Base-by-base conservation (phyloP, 2,113 vertebrate species). In the Mirounga angustirostris region DNA sequence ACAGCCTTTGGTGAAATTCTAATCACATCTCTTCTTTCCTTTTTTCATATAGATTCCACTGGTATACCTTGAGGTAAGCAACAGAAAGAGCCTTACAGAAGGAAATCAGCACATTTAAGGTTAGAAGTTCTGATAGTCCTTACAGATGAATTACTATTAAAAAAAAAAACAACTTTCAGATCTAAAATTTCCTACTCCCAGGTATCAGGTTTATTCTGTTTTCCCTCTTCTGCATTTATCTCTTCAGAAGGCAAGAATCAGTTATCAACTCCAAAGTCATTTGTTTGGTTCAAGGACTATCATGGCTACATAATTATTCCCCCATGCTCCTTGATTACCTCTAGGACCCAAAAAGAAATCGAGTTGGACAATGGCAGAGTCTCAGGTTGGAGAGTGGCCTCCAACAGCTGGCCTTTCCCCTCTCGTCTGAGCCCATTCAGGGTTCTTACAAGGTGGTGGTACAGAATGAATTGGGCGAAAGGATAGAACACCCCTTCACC, bases 311-410 rank as follows among this genome's bases (percentile, higher is more conserved):
- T 56, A 22, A 89, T 40, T 50, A 74, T 21, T 71, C 36, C 18
- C 16, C 16, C 9, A 24, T 30, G 30, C 19, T 74, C n/a, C 33
- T 74, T 82, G 24, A 76, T 78, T 78, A 58, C 54, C 28, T 93
- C 24, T 19, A 99, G 99, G 98, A 99, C 22, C 97, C 99, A 46
- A 98, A 98, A 93, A 93, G 46, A 76, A 99, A 99, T 95, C 98
- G 97, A 26, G 84, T 99, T 12, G 89, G 85, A 83, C 99, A 99
- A 30, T 99, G 98, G 99, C 91, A 89, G 76, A 93, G 95, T 0
- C 2, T 95, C 54, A 61, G 98, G 46, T 88, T 99, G 69, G 61
- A 98, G 1, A 65, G 14, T 7, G 99, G 99, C 7, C 96, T 99
- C 92, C 73, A 22, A 43, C 97, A 99, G 59, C 83, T 99, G 36